Evolutionary conservation across 2,113 vertebrate genomes (phyloP), one percentile per base, ranked within the genome.

Genomic region (Phaethornis superciliosus): DNA sequence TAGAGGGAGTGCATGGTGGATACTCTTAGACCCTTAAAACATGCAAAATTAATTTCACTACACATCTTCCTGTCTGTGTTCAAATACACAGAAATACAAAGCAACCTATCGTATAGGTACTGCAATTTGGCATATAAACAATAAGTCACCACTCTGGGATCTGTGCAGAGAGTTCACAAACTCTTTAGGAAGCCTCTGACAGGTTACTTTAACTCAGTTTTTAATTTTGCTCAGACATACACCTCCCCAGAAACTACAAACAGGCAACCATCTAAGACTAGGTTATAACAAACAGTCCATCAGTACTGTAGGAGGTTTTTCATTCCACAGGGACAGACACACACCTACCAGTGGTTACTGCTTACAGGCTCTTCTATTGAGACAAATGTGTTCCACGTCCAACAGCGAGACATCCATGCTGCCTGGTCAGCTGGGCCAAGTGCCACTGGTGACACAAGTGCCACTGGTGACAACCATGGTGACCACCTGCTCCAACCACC

Each of bases 321-420:
- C 18, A 35, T 28, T 64, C 33, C 49, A 32, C 30, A 49, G 2
- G 15, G 19, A 46, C 59, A 76, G 35, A 33, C 54, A 85, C 46
- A 85, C 6, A 75, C 5, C 46, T 60, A 60, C 16, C 28, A 47
- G 20, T 30, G 42, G 49, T 51, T 27, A 51, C 15, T n/a, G n/a
- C n/a, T n/a, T n/a, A n/a, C 5, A 3, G 4, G 14, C 6, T 6
- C n/a, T 59, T 49, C 65, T 35, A 0, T 0, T 9, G 10, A 60
- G 9, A 42, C 32, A 37, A 27, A 33, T 0, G 3, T 7, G 44
- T 13, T 24, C 15, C 7, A 51, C 1, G 20, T 76, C 71, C 64
- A 32, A 7, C 35, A 46, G 4, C 4, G 1, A 26, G 37, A 63
- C 15, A 60, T 0, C 10, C 40, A 15, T 1, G 2, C 2, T 24